Conservation (phyloP, 1,140 invertebrate species). For the Hyphantria cunea region DNA sequence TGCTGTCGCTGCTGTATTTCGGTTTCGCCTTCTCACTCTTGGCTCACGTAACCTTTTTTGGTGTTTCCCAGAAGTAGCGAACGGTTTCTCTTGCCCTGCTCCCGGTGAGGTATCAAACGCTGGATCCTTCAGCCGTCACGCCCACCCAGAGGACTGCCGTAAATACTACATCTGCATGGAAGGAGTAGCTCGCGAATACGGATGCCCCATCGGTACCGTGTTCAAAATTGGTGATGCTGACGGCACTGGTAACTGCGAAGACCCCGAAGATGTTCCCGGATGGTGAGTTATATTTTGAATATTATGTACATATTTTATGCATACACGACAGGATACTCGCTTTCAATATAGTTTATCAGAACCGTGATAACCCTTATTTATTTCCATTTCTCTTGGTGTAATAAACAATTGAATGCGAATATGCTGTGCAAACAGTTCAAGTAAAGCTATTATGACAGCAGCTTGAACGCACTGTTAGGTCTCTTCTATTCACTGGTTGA, state of each 20-base stretch:
- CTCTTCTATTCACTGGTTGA: slow-evolving; percentile 61
- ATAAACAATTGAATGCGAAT: slow-evolving; percentile 34
- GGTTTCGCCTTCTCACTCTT: slow-evolving; percentile 45
- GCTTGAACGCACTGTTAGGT: slow-evolving; percentile 53
- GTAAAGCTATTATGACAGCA: slow-evolving; percentile 58
- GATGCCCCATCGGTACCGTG: slow-evolving; percentile 96
- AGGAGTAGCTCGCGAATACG: slow-evolving; percentile 94
- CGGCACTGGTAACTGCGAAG: slow-evolving; percentile 95
- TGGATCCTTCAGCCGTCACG: slow-evolving; percentile 96
- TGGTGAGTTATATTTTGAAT: slow-evolving; percentile 87
- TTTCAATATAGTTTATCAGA: background rate
- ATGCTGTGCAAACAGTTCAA: slow-evolving; percentile 52
- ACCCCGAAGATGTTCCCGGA: slow-evolving; percentile 96
- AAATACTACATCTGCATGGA: slow-evolving; percentile 97
- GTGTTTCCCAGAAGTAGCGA: slow-evolving; percentile 89
- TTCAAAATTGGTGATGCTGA: slow-evolving; percentile 96
- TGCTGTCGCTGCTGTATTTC: slow-evolving; percentile 38
- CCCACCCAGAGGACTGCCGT: slow-evolving; percentile 96
- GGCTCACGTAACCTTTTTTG: slow-evolving; percentile 52
- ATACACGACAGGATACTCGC: slow-evolving; percentile 10
- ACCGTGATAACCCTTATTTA: too few relatives aligned
- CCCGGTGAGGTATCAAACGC: slow-evolving; percentile 89
- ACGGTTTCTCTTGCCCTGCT: slow-evolving; percentile 94
- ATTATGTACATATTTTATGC: slow-evolving; percentile 7
- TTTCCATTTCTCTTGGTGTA: too few relatives aligned